Evolutionary conservation across 2,888 invertebrate species (phyloP).

Genomic region (Strigamia maritima): DNA sequence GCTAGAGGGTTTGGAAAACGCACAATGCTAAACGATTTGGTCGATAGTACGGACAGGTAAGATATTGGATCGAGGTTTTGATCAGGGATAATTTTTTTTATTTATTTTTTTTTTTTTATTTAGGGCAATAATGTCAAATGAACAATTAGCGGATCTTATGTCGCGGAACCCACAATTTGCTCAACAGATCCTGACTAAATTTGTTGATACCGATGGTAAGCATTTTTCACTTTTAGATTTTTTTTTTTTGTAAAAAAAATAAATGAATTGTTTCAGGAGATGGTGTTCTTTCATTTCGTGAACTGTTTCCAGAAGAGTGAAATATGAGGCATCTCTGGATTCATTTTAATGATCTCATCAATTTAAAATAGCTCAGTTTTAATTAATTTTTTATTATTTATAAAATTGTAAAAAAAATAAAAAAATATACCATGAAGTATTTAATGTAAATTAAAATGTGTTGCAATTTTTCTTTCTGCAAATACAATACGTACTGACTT

Average conservation of each 20-base stretch:
- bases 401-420: not conserved
- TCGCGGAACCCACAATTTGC: conserved; percentile 61
- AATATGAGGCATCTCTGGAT: no score
- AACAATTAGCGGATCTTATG: conserved; percentile 61
- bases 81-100: not conserved
- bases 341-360: not conserved
- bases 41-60: conserved; percentile 37
- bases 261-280: not conserved
- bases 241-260: not conserved
- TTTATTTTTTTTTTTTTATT: not conserved
- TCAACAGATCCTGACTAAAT: conserved; percentile 60
- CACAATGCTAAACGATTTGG: conserved; percentile 25
- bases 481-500: not conserved
- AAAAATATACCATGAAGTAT: not conserved
- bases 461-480: not conserved
- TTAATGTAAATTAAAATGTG: not conserved
- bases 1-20: conserved; percentile 66
- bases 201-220: conserved; percentile 57
- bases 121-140: conserved; percentile 50
- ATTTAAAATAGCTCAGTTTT: not conserved
- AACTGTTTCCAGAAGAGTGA: not conserved
- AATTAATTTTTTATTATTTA: not conserved
- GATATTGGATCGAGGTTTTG: not conserved
- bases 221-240: not conserved
- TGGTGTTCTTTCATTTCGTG: not conserved